These are phyloP conservation scores for Rhimphoctona megacephalus DNA, from an alignment of 2,888 invertebrate genomes.

Conservation along the genomic window DNA sequence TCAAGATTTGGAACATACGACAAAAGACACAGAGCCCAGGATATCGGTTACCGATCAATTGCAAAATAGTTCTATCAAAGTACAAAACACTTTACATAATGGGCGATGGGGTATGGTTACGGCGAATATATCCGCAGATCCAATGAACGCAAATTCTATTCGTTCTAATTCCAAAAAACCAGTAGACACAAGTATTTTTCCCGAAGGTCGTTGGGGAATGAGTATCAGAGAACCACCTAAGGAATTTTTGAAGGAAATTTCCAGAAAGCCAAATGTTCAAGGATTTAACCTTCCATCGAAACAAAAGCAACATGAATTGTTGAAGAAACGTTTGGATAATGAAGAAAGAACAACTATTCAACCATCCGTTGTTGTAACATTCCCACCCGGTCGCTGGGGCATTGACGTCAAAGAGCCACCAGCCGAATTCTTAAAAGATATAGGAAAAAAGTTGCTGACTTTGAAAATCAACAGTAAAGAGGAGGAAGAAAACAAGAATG, in stretches of 20 bases:
- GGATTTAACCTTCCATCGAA: not conserved
- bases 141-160: not conserved
- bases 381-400: constrained; percentile 59
- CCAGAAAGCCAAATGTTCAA: not conserved
- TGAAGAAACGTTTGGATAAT: not conserved
- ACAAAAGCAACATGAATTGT: not conserved
- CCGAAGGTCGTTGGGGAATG: constrained; percentile 55
- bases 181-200: not conserved
- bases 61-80: not conserved
- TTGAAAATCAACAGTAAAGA: constrained; percentile 11
- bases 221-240: constrained; percentile 48
- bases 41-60: not conserved
- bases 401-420: constrained; percentile 58
- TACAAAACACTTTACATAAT: constrained; percentile 35
- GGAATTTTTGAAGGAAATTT: constrained; percentile 47
- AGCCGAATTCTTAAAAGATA: constrained; percentile 49
- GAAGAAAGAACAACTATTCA: not conserved
- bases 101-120: constrained; percentile 63
- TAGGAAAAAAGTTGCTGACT: constrained; percentile 31
- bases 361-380: not conserved
- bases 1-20: not conserved
- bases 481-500: constrained; percentile 36
- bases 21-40: not conserved
- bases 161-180: not conserved
- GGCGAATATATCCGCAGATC: not conserved